phyloP scores from a whole-genome alignment of 1,140 invertebrate genomes.

The Andrena cerasifolii region DNA sequence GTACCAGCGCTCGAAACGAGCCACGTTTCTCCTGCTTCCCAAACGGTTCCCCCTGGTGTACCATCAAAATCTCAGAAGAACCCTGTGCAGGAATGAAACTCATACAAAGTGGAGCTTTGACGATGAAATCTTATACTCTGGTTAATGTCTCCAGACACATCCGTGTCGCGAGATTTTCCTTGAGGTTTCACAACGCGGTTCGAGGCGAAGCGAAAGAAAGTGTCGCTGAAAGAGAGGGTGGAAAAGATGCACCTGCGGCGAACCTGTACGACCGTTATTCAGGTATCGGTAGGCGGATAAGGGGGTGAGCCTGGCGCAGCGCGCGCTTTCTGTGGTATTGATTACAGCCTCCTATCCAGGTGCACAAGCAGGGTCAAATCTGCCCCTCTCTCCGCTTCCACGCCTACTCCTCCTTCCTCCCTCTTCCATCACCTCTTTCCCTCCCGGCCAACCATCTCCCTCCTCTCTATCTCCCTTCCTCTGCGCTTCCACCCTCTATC shows the following conservation, averaged over 20 bases:
- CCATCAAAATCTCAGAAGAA: too few relatives aligned
- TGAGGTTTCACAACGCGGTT: neutral
- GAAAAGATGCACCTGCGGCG: neutral
- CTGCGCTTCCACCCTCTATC: slow-evolving; percentile 37
- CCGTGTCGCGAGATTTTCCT: too few relatives aligned
- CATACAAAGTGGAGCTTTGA: too few relatives aligned
- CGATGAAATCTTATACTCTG: neutral
- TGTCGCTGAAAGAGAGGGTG: neutral
- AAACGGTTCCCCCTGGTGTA: too few relatives aligned
- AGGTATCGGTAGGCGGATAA: slow-evolving; percentile 69
- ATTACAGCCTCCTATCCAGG: slow-evolving; percentile 78
- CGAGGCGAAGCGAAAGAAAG: neutral
- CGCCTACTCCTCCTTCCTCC: slow-evolving; percentile 50
- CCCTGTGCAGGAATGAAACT: neutral
- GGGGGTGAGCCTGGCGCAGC: slow-evolving; percentile 71
- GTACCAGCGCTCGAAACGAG: slow-evolving; percentile 21
- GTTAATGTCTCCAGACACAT: too few relatives aligned
- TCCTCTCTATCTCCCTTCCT: slow-evolving; percentile 32
- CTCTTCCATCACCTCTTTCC: slow-evolving; percentile 50
- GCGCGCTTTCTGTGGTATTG: slow-evolving; percentile 76
- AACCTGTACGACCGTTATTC: slow-evolving; percentile 55
- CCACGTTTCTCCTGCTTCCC: neutral
- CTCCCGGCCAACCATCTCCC: slow-evolving; percentile 29
- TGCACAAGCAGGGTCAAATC: slow-evolving; percentile 77
- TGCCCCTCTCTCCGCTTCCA: slow-evolving; percentile 55